Base-by-base conservation (phyloP, 2,797 vertebrate species). In the Phalloptychus januarius region DNA sequence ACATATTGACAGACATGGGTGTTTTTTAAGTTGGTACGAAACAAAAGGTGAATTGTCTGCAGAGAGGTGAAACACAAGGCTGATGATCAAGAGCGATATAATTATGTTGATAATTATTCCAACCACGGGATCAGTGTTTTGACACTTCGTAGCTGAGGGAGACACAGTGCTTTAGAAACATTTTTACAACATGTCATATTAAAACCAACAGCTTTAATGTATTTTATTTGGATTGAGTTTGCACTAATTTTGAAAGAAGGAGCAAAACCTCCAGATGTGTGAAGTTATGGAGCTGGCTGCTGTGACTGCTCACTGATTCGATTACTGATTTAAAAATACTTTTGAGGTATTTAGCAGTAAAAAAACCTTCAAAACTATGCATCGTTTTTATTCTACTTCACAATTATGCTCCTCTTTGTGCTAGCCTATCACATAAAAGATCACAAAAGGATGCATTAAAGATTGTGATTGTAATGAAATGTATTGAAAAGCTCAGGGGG, bases 1-100 rank as follows among this genome's bases (percentile, higher is more conserved):
- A 87, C 79, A 73, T 31, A 71, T 71, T 16, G 54, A 81, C 31
- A 76, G 52, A 85, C 63, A 40, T 78, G 85, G 86, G 84, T 56
- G 85, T 81, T 82, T 71, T 77, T 88, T 74, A 67, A 69, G 45
- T 7, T 18, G 63, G 72, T 28, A 74, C 33, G 71, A 82, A 81
- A 81, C 48, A 81, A 86, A 83, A 71, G 58, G 63, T 45, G 16
- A 70, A 82, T 23, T 67, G n/a, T 5, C 36, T 40, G 25, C 11
- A 69, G 23, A 42, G 38, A 42, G 12, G 23, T 42, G 23, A 44
- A n/a, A 25, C 65, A 42, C 23, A 5, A 69, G 5, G 25, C 11
- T 5, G 25, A 38, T 12, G 8, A 38, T 40, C 3, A 40, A 40
- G 36, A 67, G 40, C 40, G 18, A 40, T 13, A 69, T 42, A 42